Percentiles rank a stretch among this genome's conserved stretches.
phyloP scores from a whole-genome alignment of 1,140 invertebrate species.

The Rhopalosiphum padi region DNA sequence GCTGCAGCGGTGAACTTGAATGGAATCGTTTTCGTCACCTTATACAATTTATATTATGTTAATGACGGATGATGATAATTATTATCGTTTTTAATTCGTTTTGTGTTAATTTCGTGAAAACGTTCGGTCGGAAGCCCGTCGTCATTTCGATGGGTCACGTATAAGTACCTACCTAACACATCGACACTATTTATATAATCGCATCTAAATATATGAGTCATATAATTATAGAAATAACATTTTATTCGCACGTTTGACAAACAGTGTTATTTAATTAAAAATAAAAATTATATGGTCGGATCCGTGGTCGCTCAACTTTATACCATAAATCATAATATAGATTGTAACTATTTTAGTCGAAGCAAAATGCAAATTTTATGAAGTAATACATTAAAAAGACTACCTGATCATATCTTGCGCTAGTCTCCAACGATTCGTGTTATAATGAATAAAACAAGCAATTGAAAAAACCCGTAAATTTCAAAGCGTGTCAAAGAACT shows the following conservation, averaged over 20 bases:
- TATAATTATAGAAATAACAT: background rate
- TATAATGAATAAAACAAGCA: background rate
- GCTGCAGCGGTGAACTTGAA: background rate
- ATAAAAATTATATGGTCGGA: background rate
- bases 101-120: background rate
- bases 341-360: background rate
- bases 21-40: background rate
- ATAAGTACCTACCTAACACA: background rate
- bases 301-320: background rate
- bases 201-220: background rate
- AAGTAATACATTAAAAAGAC: background rate
- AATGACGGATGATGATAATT: background rate
- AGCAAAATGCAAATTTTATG: background rate
- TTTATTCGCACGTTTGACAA: background rate
- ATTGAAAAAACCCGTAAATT: background rate
- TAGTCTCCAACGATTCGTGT: background rate
- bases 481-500: background rate
- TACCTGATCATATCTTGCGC: background rate
- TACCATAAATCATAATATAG: background rate
- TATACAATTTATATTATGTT: background rate
- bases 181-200: background rate
- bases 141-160: background rate
- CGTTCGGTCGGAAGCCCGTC: background rate
- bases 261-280: background rate
- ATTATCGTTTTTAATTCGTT: background rate